phyloP scores from a whole-genome alignment of 23 tunicate species.

The Diplosoma virens region DNA sequence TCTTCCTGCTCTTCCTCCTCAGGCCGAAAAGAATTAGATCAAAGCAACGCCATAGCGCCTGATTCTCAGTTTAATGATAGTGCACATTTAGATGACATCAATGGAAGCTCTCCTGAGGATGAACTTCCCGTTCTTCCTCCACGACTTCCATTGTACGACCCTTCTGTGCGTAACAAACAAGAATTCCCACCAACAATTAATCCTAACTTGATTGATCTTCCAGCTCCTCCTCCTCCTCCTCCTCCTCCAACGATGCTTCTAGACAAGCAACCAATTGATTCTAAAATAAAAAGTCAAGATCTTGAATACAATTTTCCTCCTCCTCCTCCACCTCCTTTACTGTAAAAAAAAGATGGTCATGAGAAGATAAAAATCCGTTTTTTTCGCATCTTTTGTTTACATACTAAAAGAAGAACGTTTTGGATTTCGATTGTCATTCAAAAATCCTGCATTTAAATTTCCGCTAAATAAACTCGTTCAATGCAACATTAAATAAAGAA shows the following conservation, averaged over 20 bases:
- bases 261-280: neutral
- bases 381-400: too few species aligned
- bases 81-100: neutral
- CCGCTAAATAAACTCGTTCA: too few species aligned
- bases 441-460: too few species aligned
- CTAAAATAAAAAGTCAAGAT: too few species aligned
- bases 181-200: too few species aligned
- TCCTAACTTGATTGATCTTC: neutral
- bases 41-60: neutral
- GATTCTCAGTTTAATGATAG: neutral
- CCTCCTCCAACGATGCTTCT: neutral
- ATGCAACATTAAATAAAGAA: too few species aligned
- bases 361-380: too few species aligned
- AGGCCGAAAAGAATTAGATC: neutral
- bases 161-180: neutral
- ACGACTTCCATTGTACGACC: neutral
- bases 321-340: too few species aligned
- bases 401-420: too few species aligned
- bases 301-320: too few species aligned
- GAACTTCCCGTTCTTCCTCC: neutral
- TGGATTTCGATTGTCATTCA: too few species aligned
- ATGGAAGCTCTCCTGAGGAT: neutral
- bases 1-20: neutral
- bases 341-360: too few species aligned
- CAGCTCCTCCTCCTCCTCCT: slow-evolving; percentile 1